A percentile compares a stretch with the other conserved stretches of the same genome.
These are phyloP conservation scores for Lepidurus arcticus DNA, from an alignment of 1,140 invertebrate species.

Conservation along the genomic window DNA sequence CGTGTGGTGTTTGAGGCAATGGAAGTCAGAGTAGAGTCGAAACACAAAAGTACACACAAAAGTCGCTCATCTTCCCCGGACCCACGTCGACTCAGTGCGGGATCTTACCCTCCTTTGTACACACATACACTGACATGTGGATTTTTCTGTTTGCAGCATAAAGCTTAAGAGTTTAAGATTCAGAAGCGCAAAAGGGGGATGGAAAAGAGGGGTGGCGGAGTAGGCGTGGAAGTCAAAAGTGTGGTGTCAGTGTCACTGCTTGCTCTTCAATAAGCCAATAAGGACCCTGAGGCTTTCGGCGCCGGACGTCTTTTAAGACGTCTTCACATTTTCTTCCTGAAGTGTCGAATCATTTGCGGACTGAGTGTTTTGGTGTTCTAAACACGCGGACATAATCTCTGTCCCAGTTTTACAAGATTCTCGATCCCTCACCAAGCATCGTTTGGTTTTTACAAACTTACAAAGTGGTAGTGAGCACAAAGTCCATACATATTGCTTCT, in stretches of 20 bases:
- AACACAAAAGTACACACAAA: neutral
- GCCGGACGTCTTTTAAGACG: neutral
- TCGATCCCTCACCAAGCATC: too few species aligned
- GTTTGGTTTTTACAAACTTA: too few species aligned
- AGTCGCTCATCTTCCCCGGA: neutral
- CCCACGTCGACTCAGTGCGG: neutral
- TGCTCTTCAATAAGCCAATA: constrained; percentile 19
- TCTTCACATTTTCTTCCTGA: constrained; percentile 2
- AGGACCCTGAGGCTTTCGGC: neutral
- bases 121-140: neutral
- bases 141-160: neutral
- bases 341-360: constrained; percentile 8
- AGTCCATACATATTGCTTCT: too few species aligned
- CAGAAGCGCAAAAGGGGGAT: too few species aligned
- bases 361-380: neutral
- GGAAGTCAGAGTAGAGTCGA: neutral
- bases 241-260: constrained; percentile 1
- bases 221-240: constrained; percentile 7
- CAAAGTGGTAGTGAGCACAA: too few species aligned
- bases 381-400: neutral
- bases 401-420: neutral
- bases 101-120: neutral
- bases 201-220: neutral
- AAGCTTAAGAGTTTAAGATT: too few species aligned
- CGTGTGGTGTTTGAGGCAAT: constrained; percentile 1